Evolutionary conservation across 2,888 invertebrate species (phyloP).

Genomic region (Sphecodes monilicornis): DNA sequence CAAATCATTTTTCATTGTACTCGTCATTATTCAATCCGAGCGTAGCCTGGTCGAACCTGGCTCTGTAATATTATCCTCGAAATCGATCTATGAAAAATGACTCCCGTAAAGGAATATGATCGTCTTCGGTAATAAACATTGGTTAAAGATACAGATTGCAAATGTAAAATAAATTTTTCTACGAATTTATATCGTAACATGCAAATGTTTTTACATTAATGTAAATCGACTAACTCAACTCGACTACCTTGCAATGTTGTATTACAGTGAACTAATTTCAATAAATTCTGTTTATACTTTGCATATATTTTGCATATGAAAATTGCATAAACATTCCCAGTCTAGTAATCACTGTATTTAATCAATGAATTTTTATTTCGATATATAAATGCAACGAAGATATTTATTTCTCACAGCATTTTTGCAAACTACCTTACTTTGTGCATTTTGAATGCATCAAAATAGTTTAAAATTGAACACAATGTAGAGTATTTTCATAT

Average conservation of each 20-base stretch:
- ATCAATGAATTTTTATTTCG: background rate
- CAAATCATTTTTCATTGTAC: constrained; percentile 29
- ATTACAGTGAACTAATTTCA: too few relatives aligned
- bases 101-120: background rate
- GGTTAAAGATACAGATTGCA: background rate
- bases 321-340: too few relatives aligned
- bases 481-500: background rate
- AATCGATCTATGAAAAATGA: background rate
- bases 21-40: constrained; percentile 9
- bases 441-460: background rate
- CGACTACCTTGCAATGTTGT: too few relatives aligned
- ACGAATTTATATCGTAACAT: background rate
- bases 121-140: background rate
- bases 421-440: background rate
- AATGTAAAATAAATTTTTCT: background rate
- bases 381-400: background rate
- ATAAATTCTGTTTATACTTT: too few relatives aligned
- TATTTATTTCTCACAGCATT: background rate
- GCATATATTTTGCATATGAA: too few relatives aligned
- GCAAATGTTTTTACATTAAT: background rate
- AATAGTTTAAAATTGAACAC: background rate
- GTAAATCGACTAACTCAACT: too few relatives aligned
- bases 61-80: background rate
- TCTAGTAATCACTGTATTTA: too few relatives aligned
- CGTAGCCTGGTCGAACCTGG: background rate